phyloP scores from a whole-genome alignment of 2,797 vertebrate genomes.

The Dendrocincla tyrannina region DNA sequence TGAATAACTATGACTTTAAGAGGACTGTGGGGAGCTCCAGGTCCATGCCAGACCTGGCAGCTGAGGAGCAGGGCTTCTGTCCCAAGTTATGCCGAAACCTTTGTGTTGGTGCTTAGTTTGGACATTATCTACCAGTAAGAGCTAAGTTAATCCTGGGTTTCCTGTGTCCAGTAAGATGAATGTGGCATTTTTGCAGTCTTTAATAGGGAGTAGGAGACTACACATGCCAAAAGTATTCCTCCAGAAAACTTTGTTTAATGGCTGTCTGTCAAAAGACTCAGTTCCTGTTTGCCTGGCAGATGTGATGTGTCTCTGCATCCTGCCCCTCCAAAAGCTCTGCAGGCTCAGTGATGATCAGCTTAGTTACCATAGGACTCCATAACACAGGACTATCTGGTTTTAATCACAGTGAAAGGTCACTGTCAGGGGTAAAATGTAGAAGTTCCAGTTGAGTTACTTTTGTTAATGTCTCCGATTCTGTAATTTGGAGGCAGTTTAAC shows the following conservation, averaged over 20 bases:
- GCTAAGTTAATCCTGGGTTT: conserved; percentile 3
- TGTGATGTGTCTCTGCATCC: background rate
- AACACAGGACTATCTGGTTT: background rate
- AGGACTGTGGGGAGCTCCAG: conserved; percentile 26
- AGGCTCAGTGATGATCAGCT: background rate
- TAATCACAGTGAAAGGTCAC: background rate
- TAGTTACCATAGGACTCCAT: background rate
- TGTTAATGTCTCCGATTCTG: background rate
- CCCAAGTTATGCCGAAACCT: background rate
- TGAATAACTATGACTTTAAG: conserved; percentile 56
- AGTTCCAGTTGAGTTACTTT: conserved; percentile 13
- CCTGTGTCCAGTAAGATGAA: background rate
- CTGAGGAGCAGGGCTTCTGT: conserved; percentile 33
- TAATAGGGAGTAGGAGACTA: background rate
- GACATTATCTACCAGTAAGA: conserved; percentile 7
- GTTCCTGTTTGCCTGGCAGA: background rate
- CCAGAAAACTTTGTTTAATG: background rate
- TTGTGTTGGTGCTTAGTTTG: background rate
- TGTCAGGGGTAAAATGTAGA: background rate
- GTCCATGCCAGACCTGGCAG: conserved; percentile 44
- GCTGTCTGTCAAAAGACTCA: background rate
- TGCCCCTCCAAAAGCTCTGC: background rate
- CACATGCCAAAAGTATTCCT: conserved; percentile 11
- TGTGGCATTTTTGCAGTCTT: conserved; percentile 10
- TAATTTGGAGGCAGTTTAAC: background rate